Percentiles rank a stretch among this genome's conserved stretches.
Conservation (phyloP, 2,797 vertebrate species). For the Mastacembelus armatus region DNA sequence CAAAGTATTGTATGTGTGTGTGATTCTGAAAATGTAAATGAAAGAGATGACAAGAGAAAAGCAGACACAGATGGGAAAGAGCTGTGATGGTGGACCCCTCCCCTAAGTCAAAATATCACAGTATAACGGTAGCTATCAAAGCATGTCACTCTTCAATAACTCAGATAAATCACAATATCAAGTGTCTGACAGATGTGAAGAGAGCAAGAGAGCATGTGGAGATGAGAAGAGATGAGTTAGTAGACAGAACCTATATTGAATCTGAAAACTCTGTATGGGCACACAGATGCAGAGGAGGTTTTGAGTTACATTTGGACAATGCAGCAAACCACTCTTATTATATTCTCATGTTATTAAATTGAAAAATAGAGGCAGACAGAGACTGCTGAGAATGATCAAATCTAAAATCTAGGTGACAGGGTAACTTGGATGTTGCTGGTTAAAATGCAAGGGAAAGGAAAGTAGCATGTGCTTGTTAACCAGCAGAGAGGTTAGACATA, state of each 20-base stretch:
- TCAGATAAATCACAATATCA: constrained; percentile 55
- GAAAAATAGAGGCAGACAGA: constrained; percentile 10
- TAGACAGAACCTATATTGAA: constrained; percentile 19
- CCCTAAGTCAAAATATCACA: constrained; percentile 53
- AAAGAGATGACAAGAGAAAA: not conserved
- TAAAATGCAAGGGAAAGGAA: constrained; percentile 15
- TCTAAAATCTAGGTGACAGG: constrained; percentile 51
- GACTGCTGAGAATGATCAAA: constrained; percentile 13
- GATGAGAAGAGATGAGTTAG: constrained; percentile 30
- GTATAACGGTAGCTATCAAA: constrained; percentile 47
- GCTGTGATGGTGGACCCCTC: constrained; percentile 10
- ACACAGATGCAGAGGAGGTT: constrained; percentile 13
- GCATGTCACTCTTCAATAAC: constrained; percentile 45
- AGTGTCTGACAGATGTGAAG: constrained; percentile 46
- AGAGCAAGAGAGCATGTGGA: constrained; percentile 26
- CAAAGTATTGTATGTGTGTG: not conserved
- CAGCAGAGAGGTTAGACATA: constrained; percentile 26
- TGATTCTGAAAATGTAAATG: not conserved
- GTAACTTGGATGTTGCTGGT: constrained; percentile 41
- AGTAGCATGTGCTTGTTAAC: constrained; percentile 13
- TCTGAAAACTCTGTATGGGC: constrained; percentile 17
- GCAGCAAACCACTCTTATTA: constrained; percentile 21
- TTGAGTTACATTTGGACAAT: constrained; percentile 10
- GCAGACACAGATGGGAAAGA: constrained; percentile 12
- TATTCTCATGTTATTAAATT: constrained; percentile 30